These are phyloP conservation scores for Dilophus febrilis DNA, from an alignment of 2,888 invertebrate genomes.

Conservation along the genomic window DNA sequence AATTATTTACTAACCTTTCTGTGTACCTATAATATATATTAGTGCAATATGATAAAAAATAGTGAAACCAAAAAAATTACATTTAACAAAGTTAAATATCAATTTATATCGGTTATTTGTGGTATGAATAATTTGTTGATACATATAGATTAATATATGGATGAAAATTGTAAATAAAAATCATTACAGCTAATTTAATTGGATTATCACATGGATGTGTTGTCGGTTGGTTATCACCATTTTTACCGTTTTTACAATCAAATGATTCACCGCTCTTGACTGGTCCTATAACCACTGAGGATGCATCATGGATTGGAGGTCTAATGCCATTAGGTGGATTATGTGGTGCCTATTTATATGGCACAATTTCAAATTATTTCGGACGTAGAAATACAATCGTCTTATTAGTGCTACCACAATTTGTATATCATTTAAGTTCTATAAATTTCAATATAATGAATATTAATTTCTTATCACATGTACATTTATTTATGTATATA, in stretches of 20 bases:
- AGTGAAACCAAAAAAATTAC: no score
- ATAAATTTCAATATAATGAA: not conserved
- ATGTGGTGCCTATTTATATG: conserved; percentile 18
- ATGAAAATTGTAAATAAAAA: no score
- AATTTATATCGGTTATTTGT: no score
- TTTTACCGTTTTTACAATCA: conserved; percentile 4
- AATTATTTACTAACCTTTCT: no score
- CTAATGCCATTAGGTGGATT: conserved; percentile 21
- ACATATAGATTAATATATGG: no score
- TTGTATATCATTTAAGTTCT: conserved; percentile 13
- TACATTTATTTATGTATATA: not conserved
- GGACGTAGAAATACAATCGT: conserved; percentile 21
- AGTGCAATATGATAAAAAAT: no score
- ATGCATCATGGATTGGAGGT: conserved; percentile 18
- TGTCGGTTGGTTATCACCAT: not conserved
- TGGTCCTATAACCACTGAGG: conserved; percentile 14
- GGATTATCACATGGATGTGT: not conserved
- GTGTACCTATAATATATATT: no score
- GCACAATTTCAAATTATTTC: conserved; percentile 16
- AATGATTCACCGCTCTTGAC: conserved; percentile 16
- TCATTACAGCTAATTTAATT: not conserved
- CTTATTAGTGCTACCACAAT: conserved; percentile 21
- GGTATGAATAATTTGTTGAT: no score
- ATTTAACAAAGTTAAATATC: no score
- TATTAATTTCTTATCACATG: no score